A percentile compares a stretch with the other conserved stretches of the same genome.
phyloP scores from a whole-genome alignment of 2,797 vertebrate genomes.

The Caiman crocodilus region DNA sequence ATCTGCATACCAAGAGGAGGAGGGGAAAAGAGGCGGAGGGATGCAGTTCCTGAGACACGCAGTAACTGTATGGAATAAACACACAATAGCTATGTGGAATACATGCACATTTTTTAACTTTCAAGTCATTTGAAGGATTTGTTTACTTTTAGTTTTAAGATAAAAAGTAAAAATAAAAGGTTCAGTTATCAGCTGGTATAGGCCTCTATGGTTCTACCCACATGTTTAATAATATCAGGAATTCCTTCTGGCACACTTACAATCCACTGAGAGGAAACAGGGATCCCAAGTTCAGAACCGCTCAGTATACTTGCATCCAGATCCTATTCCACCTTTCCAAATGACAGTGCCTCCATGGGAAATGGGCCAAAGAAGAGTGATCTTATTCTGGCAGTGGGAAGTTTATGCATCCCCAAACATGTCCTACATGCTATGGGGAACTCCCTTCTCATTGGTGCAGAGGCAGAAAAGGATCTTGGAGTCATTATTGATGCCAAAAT shows the following conservation, averaged over 20 bases:
- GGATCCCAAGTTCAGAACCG: constrained; percentile 10
- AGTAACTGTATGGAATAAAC: neutral
- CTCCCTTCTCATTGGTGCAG: too few species aligned
- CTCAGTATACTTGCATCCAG: neutral
- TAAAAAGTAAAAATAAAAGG: neutral
- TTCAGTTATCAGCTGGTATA: neutral
- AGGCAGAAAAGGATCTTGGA: too few species aligned
- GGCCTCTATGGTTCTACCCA: constrained; percentile 27
- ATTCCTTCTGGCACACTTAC: neutral
- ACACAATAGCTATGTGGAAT: neutral
- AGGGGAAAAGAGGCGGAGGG: neutral
- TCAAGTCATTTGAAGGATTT: neutral
- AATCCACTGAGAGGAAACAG: neutral
- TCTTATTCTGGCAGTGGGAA: too few species aligned
- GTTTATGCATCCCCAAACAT: too few species aligned
- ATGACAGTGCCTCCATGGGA: too few species aligned
- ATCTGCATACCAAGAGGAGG: neutral
- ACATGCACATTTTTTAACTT: neutral
- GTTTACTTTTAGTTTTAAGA: constrained; percentile 5
- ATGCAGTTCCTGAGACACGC: neutral
- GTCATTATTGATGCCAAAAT: too few species aligned
- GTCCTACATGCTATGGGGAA: too few species aligned
- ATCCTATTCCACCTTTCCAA: too few species aligned
- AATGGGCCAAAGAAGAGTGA: too few species aligned
- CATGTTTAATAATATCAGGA: constrained; percentile 2